Base-by-base conservation (phyloP, 2,888 invertebrate species). In the Theristus sp. region DNA sequence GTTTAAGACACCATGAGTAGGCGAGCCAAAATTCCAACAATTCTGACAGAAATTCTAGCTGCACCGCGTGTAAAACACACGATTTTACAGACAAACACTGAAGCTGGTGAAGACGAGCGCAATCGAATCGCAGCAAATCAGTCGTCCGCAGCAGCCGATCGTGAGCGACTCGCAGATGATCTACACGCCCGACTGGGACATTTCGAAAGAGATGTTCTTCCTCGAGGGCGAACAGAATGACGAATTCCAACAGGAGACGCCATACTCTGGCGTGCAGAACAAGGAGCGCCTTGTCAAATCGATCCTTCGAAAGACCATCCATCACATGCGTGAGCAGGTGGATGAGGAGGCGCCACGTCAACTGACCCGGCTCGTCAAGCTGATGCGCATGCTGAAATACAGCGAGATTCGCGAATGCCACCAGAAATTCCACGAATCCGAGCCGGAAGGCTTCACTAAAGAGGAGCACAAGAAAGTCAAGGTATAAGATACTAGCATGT, bases 291-390 rank as follows among this genome's bases (percentile, higher is more conserved):
- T 13, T 60, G 62, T 65, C 58, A 60, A 61, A 46, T 57, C 59
- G 38, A 57, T 65, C 59, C 62, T 65, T 38, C 59, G 64, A 58
- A 62, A 66, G 57, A 59, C 65, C 58, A 61, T 63, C 57, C 29
- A 57, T 55, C 55, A 63, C 65, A 62, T 60, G 58, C 63, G 62
- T 61, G 66, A 61, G 27, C 30, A 62, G 52, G 60, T 66, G 57
- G 59, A 63, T 31, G 61, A 61, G n/a, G 46, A 65, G 57, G 64
- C 63, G 49, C 59, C 62, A 47, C 61, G 65, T 27, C 62, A 65
- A 46, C 63, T 68, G 54, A 64, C 63, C 46, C 64, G 66, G 56
- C 65, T 70, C 60, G 69, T 71, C 57, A 62, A 66, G 53, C 55
- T 69, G 61, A 60, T 70, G 61, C 68, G 66, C 58, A 64, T 61